Conservation (phyloP, 2,113 vertebrate genomes). For the Ploceus nigricollis region DNA sequence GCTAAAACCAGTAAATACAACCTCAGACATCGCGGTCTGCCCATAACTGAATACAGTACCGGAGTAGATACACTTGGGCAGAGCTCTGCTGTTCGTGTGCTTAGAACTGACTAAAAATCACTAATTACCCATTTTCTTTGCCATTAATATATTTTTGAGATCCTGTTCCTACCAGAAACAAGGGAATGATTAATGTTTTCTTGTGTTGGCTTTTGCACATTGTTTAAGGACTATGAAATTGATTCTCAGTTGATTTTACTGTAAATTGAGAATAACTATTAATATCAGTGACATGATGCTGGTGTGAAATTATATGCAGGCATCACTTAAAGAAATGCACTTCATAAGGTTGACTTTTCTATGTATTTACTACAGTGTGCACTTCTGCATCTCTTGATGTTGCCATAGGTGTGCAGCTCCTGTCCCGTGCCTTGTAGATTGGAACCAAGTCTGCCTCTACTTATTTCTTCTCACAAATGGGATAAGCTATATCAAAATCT, state of each 20-base stretch:
- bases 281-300: not conserved
- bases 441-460: not conserved
- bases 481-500: not conserved
- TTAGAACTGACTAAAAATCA: not conserved
- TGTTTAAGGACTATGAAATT: not conserved
- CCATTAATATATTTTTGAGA: not conserved
- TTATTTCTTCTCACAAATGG: not conserved
- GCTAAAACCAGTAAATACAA: not conserved
- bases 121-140: not conserved
- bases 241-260: not conserved
- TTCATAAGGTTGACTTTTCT: not conserved
- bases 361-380: not conserved
- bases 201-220: not conserved
- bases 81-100: not conserved
- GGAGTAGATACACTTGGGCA: not conserved
- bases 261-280: not conserved
- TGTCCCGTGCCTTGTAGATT: not conserved
- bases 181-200: not conserved
- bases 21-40: not conserved
- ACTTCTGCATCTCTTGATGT: not conserved
- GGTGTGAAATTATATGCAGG: not conserved
- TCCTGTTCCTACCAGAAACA: not conserved
- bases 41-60: not conserved
- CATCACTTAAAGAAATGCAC: not conserved
- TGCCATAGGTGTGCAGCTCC: not conserved